Base-by-base conservation (phyloP, 1,140 invertebrate species). In the Dryas iulia region DNA sequence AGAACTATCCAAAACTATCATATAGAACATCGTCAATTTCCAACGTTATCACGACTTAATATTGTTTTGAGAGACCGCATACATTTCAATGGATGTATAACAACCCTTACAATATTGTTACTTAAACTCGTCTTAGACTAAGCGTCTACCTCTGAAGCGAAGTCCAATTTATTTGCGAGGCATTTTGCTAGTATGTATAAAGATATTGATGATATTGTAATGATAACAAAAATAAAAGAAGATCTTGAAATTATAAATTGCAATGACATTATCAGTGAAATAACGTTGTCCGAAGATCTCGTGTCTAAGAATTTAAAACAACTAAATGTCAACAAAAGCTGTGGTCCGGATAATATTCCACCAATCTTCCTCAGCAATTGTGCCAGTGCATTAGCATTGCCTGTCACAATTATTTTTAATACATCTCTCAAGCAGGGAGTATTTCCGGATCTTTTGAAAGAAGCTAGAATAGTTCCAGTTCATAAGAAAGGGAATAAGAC, bases 1-100 rank as follows among this genome's bases (percentile, higher is more conserved):
- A 58, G 31, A 18, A 66, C 54, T 28, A 39, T 66, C 28, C 54
- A 59, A 11, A 58, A 66, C 10, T 58, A 39, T 28, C 54, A 66
- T 11, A 58, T 58, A 14, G 53, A 30, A 47, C 18, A 66, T 30
- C 39, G 47, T 25, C 23, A 66, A 30, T 7, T 59, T 39, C 56
- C 64, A 39, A 66, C n/a, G n/a, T n/a, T n/a, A n/a, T n/a, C n/a
- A n/a, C n/a, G n/a, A n/a, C n/a, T n/a, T n/a, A n/a, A n/a, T n/a
- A n/a, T n/a, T n/a, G n/a, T n/a, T n/a, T 31, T 39, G 21, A 47
- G 35, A 56, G 33, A 58, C n/a, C 33, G 12, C 12, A n/a, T 18
- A 47, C 33, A 47, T 24, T 61, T 18, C 21, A 35, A n/a, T 47
- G 12, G 10, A 24, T 23, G 21, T 25, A 25, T 12, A 61, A n/a